A percentile compares a stretch with the other conserved stretches of the same genome.
Conservation (phyloP, 2,888 invertebrate species). For the Drosophila greeni region DNA sequence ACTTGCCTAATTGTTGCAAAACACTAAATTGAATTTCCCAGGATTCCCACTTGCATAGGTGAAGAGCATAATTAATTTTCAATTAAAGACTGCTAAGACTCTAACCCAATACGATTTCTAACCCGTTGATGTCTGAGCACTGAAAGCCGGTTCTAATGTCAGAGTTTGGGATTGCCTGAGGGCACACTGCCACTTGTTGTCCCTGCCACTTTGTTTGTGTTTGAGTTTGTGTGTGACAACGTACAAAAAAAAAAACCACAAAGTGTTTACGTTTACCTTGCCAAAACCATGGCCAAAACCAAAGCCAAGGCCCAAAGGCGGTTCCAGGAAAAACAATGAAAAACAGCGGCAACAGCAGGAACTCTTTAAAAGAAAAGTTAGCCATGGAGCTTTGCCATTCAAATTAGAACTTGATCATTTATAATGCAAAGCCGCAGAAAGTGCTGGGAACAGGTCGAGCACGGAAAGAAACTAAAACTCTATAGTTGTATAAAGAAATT, state of each 20-base stretch:
- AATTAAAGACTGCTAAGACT: slow-evolving; percentile 49
- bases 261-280: slow-evolving; percentile 17
- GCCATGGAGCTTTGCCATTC: slow-evolving; percentile 34
- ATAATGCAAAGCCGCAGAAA: slow-evolving; percentile 33
- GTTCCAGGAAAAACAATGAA: slow-evolving; percentile 26
- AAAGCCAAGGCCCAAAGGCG: slow-evolving; percentile 4
- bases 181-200: slow-evolving; percentile 33
- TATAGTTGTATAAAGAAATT: neutral
- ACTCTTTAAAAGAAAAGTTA: slow-evolving; percentile 43
- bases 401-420: slow-evolving; percentile 36
- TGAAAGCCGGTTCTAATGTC: neutral
- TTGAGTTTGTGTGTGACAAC: slow-evolving; percentile 24
- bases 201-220: slow-evolving; percentile 14
- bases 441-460: slow-evolving; percentile 9
- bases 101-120: slow-evolving; percentile 9
- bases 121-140: neutral
- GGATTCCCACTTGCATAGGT: slow-evolving; percentile 12
- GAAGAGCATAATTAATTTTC: slow-evolving; percentile 51
- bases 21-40: neutral
- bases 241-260: slow-evolving; percentile 28
- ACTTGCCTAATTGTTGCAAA: slow-evolving; percentile 32
- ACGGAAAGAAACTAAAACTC: neutral
- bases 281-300: slow-evolving; percentile 21
- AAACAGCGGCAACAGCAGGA: slow-evolving; percentile 9
- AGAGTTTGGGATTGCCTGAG: neutral